A percentile compares a stretch with the other conserved stretches of the same genome.
These are phyloP conservation scores for Tipula helvola DNA, from an alignment of 2,888 invertebrate genomes.

Conservation along the genomic window DNA sequence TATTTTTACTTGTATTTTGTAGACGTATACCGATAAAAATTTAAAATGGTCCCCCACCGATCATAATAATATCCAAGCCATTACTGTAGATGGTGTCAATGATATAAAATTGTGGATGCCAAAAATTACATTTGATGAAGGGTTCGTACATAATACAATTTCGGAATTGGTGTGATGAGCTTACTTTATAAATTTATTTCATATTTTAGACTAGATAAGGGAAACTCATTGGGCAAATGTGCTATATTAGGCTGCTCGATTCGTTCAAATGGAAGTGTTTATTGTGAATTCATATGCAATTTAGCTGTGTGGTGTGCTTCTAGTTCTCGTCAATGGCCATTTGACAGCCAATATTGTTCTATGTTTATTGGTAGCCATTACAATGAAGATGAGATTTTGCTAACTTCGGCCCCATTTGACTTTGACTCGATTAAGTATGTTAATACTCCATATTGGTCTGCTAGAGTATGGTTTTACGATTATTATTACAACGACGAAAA, in stretches of 20 bases:
- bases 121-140: no score
- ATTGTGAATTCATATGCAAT: conserved; percentile 45
- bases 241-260: conserved; percentile 37
- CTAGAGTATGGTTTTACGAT: not conserved
- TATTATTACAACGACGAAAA: not conserved
- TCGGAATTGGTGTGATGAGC: no score
- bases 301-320: conserved; percentile 46
- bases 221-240: not conserved
- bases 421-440: not conserved
- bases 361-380: conserved; percentile 22
- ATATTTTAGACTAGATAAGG: not conserved
- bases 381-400: not conserved
- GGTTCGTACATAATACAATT: no score
- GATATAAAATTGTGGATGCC: no score
- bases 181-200: no score
- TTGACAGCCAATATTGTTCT: conserved; percentile 51
- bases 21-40: conserved; percentile 51
- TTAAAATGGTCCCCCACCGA: no score
- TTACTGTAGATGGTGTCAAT: no score
- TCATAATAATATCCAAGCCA: no score
- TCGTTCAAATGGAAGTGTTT: conserved; percentile 41
- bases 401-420: not conserved
- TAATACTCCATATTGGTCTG: not conserved
- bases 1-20: no score
- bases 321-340: conserved; percentile 49